phyloP scores from a whole-genome alignment of 1,140 invertebrate genomes.

The Drosophila novamexicana region DNA sequence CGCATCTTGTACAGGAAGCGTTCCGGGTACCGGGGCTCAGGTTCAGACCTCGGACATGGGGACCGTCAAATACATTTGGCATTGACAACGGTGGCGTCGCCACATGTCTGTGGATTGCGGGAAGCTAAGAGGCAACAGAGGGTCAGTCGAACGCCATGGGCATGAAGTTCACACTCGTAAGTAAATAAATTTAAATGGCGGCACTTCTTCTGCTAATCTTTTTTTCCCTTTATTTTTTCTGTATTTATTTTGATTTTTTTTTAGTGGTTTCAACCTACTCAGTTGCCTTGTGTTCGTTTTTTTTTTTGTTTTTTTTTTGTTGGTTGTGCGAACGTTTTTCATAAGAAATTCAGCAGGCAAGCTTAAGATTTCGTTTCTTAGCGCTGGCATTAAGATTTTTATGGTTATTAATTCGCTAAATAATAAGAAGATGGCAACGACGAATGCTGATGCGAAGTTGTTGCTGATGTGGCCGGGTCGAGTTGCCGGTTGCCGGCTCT shows the following conservation, averaged over 20 bases:
- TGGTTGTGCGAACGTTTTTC: conserved; percentile 69
- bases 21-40: conserved; percentile 19
- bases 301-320: conserved; percentile 29
- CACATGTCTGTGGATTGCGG: background rate
- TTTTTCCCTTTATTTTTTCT: conserved; percentile 30
- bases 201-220: conserved; percentile 79
- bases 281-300: conserved; percentile 44
- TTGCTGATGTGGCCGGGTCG: conserved; percentile 9
- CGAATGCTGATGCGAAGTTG: conserved; percentile 19
- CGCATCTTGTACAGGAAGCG: conserved; percentile 56
- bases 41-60: conserved; percentile 55
- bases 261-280: conserved; percentile 44
- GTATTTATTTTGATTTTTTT: conserved; percentile 51
- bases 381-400: conserved; percentile 80
- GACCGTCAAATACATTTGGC: conserved; percentile 65
- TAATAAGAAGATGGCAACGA: conserved; percentile 69
- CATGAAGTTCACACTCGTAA: conserved; percentile 82
- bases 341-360: conserved; percentile 80
- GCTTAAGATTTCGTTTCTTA: conserved; percentile 77
- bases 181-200: conserved; percentile 83
- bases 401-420: conserved; percentile 83
- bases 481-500: conserved; percentile 10
- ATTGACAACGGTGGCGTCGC: conserved; percentile 72
- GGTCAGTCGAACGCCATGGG: conserved; percentile 65
- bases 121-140: background rate